Evolutionary conservation across 2,113 vertebrate species (phyloP).

Genomic region (Elgaria multicarinata): DNA sequence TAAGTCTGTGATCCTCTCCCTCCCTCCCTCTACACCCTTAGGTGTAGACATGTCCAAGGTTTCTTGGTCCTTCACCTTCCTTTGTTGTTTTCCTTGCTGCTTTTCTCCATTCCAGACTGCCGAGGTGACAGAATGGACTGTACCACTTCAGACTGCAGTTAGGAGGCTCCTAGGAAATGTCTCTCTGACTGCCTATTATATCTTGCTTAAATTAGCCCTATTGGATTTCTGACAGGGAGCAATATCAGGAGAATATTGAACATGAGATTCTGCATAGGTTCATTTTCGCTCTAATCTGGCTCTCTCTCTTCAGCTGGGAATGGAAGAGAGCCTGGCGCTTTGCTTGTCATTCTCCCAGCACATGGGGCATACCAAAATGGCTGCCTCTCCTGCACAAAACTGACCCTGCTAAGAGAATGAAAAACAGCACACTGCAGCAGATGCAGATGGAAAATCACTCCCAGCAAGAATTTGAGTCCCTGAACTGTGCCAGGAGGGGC

Average conservation of each 20-base stretch:
- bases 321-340: neutral
- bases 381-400: neutral
- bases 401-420: conserved; percentile 1
- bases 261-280: too few species aligned
- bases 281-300: neutral
- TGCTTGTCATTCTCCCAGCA: neutral
- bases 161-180: too few species aligned
- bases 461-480: conserved; percentile 2
- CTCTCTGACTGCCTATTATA: too few species aligned
- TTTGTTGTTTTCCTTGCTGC: too few species aligned
- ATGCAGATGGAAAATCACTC: conserved; percentile 3
- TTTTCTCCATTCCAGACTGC: too few species aligned
- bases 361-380: neutral
- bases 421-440: neutral
- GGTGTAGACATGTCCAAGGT: too few species aligned
- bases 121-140: too few species aligned
- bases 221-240: neutral
- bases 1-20: too few species aligned
- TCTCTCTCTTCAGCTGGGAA: neutral
- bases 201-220: neutral
- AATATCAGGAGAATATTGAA: neutral
- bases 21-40: too few species aligned
- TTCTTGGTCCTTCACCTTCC: too few species aligned
- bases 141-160: too few species aligned
- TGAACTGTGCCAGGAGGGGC: neutral